Evolutionary conservation across 2,888 invertebrate genomes (phyloP), one percentile per base, ranked within the genome.

Genomic region (Aspidiotus rigidus): DNA sequence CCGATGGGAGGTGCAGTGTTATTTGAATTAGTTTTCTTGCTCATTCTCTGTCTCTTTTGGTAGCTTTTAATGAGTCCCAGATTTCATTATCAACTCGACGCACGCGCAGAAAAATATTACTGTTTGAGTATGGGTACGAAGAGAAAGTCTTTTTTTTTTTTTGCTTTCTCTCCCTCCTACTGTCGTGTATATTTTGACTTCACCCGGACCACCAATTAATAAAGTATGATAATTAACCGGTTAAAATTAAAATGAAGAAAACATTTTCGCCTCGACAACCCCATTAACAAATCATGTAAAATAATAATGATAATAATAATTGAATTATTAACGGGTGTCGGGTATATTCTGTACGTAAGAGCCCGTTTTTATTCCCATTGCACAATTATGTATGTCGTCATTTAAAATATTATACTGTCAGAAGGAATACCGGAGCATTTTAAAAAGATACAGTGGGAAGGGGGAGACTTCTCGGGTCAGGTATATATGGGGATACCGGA

Each of bases 231-330:
- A 49, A 49, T 49, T 11, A 49, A 49, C 49, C n/a, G 49, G 49
- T 49, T 49, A 49, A 49, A 49, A 49, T 49, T 49, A 49, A 49
- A 49, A 49, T 49, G 49, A n/a, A 49, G 49, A n/a, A 49, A 49
- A 13, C 10, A 13, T 49, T 49, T n/a, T 11, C 10, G 49, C 49
- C 11, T 49, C 49, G 10, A 49, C 49, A 49, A 49, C 49, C 49
- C 49, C 49, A 49, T 49, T 49, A 49, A 49, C 49, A 49, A 49
- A n/a, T 49, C 49, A 13, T 49, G n/a, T 13, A 49, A 49, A 49
- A n/a, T 11, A 6, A 49, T 49, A 49, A 13, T 49, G n/a, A 49
- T 13, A n/a, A 49, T 13, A 49, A 13, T 49, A 49, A 49, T 49
- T 49, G 49, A 49, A n/a, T 49, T 49, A 49, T 49, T 49, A 49